These are phyloP conservation scores for Leptobrachium ailaonicum DNA, from an alignment of 2,113 vertebrate genomes.

Conservation along the genomic window DNA sequence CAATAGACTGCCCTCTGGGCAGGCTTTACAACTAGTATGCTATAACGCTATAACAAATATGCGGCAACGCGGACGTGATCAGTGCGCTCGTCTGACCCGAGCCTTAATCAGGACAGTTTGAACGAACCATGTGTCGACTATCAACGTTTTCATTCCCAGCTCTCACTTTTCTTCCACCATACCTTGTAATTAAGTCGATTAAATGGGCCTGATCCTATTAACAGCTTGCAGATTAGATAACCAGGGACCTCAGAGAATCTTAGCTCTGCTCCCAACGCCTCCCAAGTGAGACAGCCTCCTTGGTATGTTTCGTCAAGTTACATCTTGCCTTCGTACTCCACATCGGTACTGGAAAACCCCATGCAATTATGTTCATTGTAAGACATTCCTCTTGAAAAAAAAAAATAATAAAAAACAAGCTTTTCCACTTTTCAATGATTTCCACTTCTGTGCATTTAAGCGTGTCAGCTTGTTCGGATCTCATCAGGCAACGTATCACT, in stretches of 20 bases:
- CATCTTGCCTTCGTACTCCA: conserved; percentile 30
- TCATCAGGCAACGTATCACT: not conserved
- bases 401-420: not conserved
- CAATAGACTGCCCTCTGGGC: too few species aligned
- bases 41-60: too few species aligned
- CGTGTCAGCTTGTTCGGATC: not conserved
- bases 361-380: conserved; percentile 35
- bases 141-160: too few species aligned
- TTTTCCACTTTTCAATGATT: conserved; percentile 11
- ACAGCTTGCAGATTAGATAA: not conserved
- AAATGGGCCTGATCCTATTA: not conserved
- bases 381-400: conserved; percentile 17
- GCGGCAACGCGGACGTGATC: too few species aligned
- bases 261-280: not conserved
- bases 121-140: too few species aligned
- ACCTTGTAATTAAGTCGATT: not conserved
- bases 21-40: too few species aligned
- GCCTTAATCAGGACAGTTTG: too few species aligned
- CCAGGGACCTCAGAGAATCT: not conserved
- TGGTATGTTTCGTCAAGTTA: conserved; percentile 38
- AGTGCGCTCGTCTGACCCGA: too few species aligned
- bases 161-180: too few species aligned
- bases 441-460: not conserved
- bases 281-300: conserved; percentile 10
- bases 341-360: conserved; percentile 39